Conservation (phyloP, 2,797 vertebrate genomes). For the Tympanoctomys barrerae region DNA sequence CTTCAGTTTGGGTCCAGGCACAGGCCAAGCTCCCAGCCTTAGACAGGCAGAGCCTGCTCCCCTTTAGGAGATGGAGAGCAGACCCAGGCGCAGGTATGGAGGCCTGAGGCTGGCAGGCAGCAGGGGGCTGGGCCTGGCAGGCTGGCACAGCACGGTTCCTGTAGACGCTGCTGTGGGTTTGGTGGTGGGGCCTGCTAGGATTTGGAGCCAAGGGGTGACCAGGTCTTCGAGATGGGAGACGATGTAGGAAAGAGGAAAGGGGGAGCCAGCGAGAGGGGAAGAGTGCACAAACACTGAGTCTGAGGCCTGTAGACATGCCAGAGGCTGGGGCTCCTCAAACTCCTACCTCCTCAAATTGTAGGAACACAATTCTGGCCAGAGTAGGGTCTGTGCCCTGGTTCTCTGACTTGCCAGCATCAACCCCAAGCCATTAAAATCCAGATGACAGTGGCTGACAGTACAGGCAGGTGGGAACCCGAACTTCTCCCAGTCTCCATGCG, state of each 20-base stretch:
- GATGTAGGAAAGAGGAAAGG: background rate
- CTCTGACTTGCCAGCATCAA: background rate
- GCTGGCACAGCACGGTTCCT: background rate
- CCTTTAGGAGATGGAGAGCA: background rate
- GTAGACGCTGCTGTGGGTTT: background rate
- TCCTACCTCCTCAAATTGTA: background rate
- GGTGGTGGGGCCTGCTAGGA: background rate
- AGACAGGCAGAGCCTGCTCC: background rate
- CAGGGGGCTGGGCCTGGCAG: background rate
- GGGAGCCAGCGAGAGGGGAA: background rate
- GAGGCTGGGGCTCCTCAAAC: background rate
- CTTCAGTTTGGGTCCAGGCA: background rate
- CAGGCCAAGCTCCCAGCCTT: background rate
- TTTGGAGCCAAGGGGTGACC: background rate
- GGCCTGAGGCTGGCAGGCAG: background rate
- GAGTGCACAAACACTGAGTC: background rate
- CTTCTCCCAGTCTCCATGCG: background rate
- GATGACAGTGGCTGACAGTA: background rate
- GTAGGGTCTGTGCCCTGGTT: background rate
- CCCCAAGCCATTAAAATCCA: background rate
- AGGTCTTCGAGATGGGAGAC: background rate
- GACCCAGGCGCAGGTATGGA: background rate
- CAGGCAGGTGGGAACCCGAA: background rate
- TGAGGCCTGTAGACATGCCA: background rate
- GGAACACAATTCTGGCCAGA: background rate